phyloP scores from a whole-genome alignment of 1,140 invertebrate species.

The Panulirus ornatus region DNA sequence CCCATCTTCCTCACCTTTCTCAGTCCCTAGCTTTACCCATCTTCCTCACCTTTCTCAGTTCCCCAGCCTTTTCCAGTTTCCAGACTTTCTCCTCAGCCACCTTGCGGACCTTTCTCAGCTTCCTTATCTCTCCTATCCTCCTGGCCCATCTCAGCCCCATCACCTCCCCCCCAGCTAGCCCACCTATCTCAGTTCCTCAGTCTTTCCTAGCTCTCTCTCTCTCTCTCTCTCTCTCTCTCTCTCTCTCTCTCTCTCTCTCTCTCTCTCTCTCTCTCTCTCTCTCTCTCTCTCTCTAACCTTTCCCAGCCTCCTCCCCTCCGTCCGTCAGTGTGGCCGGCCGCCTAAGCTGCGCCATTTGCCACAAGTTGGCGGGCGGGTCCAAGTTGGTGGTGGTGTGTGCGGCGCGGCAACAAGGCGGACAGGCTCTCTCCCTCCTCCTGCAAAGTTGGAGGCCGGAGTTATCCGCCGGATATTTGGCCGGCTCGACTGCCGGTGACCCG shows the following conservation, averaged over 20 bases:
- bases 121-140: too few species aligned
- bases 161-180: too few species aligned
- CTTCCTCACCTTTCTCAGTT: too few species aligned
- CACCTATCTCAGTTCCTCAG: too few species aligned
- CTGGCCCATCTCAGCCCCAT: too few species aligned
- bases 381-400: background rate
- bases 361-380: background rate
- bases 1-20: too few species aligned
- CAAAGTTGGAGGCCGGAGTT: background rate
- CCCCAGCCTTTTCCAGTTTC: too few species aligned
- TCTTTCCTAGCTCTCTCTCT: too few species aligned
- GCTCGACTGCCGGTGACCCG: background rate
- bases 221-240: slow-evolving; percentile 19
- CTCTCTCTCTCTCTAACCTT: background rate
- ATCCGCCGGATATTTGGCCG: background rate
- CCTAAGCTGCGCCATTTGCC: background rate
- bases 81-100: too few species aligned
- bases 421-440: background rate
- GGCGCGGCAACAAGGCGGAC: background rate
- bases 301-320: background rate
- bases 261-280: slow-evolving; percentile 48
- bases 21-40: too few species aligned
- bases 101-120: too few species aligned
- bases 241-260: slow-evolving; percentile 45
- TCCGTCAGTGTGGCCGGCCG: background rate